Evolutionary conservation across 2,113 vertebrate genomes (phyloP).

Genomic region (Salvator merianae): DNA sequence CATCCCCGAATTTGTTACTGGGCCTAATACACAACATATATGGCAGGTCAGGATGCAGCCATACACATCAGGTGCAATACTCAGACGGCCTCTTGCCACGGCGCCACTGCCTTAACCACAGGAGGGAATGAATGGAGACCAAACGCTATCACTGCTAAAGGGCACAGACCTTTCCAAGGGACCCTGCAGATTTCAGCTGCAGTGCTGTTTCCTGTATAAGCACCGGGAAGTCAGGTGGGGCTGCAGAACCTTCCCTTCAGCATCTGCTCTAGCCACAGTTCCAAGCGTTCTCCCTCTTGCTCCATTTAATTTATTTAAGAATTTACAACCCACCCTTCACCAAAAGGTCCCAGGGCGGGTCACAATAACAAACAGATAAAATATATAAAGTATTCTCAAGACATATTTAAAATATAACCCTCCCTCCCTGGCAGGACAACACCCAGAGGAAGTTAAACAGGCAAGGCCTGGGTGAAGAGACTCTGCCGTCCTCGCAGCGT

Average conservation of each 20-base stretch:
- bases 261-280: neutral
- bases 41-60: neutral
- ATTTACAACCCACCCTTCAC: no score
- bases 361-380: no score
- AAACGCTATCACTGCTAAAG: neutral
- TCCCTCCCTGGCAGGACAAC: no score
- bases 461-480: no score
- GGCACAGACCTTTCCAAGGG: slow-evolving; percentile 30
- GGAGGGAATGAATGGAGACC: slow-evolving; percentile 45
- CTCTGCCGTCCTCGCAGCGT: neutral
- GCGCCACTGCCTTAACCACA: slow-evolving; percentile 20
- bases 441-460: no score
- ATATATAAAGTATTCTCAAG: no score
- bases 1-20: neutral
- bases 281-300: neutral
- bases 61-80: neutral
- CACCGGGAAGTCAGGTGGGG: neutral
- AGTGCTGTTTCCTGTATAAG: slow-evolving; percentile 25
- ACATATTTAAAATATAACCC: no score
- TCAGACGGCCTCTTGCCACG: neutral
- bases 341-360: no score
- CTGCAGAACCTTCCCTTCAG: accelerated
- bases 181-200: neutral
- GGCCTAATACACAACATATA: slow-evolving; percentile 1
- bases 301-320: no score